Conservation (phyloP, 2,888 invertebrate species). For the Chloromyia formosa region DNA sequence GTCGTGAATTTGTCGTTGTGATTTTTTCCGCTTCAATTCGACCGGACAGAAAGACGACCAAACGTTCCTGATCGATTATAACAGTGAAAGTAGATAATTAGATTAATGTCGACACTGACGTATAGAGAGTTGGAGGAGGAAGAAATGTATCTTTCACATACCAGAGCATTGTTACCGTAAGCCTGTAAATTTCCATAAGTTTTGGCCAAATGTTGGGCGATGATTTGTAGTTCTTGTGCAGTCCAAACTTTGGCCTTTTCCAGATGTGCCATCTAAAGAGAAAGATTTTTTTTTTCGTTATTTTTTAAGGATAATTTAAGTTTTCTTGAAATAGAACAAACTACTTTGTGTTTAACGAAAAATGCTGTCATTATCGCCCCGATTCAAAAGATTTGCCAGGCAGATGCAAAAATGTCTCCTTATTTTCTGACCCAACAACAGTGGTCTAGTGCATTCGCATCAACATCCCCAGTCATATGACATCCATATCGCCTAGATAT, state of each 20-base stretch:
- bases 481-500: too few species aligned
- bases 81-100: constrained; percentile 23
- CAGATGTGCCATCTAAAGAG: constrained; percentile 68
- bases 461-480: too few species aligned
- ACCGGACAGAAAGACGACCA: constrained; percentile 73
- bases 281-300: too few species aligned
- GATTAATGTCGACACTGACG: neutral
- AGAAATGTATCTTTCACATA: constrained; percentile 30
- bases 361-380: too few species aligned
- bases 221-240: constrained; percentile 65
- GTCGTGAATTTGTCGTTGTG: constrained; percentile 62
- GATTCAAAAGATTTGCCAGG: too few species aligned
- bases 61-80: constrained; percentile 66
- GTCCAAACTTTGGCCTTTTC: constrained; percentile 68
- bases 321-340: too few species aligned
- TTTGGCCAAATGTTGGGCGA: constrained; percentile 30
- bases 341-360: too few species aligned
- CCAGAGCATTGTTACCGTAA: constrained; percentile 49
- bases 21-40: constrained; percentile 72
- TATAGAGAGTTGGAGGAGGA: constrained; percentile 51
- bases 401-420: too few species aligned
- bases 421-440: too few species aligned
- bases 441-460: too few species aligned
- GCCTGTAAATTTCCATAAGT: constrained; percentile 46
- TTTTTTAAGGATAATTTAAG: too few species aligned